Evolutionary conservation across 2,797 vertebrate genomes (phyloP).

Genomic region (Lophotriccus pileatus): DNA sequence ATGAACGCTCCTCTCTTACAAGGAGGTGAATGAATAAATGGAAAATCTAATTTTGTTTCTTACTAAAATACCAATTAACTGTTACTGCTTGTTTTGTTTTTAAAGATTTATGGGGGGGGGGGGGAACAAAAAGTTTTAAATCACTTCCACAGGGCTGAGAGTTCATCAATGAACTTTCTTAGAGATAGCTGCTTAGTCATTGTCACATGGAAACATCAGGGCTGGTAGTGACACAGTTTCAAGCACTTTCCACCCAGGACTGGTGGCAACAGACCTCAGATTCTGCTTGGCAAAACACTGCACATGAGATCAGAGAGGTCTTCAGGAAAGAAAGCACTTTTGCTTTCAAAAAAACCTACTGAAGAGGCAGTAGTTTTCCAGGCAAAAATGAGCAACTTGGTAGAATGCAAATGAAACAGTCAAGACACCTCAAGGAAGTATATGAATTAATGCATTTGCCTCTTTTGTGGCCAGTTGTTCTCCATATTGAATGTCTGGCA

Average conservation of each 20-base stretch:
- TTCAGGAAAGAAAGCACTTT: not conserved
- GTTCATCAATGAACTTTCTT: not conserved
- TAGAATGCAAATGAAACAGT: not conserved
- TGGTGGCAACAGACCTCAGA: not conserved
- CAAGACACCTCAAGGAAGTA: not conserved
- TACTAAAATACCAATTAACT: not conserved
- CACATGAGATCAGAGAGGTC: not conserved
- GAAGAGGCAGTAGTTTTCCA: not conserved
- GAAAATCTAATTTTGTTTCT: not conserved
- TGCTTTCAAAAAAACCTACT: not conserved
- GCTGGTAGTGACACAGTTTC: not conserved
- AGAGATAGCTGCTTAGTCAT: not conserved
- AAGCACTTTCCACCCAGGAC: not conserved
- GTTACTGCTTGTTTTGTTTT: not conserved
- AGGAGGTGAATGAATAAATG: not conserved
- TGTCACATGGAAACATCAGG: not conserved
- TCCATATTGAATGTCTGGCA: not conserved
- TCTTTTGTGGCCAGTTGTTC: not conserved
- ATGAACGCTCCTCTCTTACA: not conserved
- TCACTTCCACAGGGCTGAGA: not conserved
- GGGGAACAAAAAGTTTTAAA: not conserved
- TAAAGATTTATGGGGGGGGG: rapidly evolving
- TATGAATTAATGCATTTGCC: rapidly evolving
- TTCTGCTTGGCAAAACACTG: not conserved
- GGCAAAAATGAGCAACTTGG: not conserved